phyloP scores from a whole-genome alignment of 2,888 invertebrate species.

The Mechanitis mazaeus region DNA sequence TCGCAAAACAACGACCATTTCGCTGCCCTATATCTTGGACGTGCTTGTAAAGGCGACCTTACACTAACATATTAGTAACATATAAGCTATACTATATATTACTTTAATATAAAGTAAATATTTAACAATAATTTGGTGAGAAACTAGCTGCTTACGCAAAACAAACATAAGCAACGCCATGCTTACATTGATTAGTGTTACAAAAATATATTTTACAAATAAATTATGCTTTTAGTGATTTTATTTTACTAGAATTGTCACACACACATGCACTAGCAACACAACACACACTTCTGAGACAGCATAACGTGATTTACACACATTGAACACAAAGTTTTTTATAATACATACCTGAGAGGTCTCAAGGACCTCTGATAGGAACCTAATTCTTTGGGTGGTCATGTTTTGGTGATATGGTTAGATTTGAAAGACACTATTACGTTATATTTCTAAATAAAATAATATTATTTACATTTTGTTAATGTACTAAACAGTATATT shows the following conservation, averaged over 20 bases:
- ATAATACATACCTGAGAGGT: background rate
- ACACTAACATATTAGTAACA: conserved; percentile 49
- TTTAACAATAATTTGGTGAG: conserved; percentile 24
- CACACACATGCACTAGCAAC: conserved; percentile 15
- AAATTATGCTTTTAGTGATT: background rate
- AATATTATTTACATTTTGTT: no score
- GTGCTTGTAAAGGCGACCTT: conserved; percentile 60
- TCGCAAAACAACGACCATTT: conserved; percentile 45
- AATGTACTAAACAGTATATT: no score
- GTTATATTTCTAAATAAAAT: no score
- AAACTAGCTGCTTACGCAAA: conserved; percentile 20
- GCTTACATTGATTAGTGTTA: conserved; percentile 1
- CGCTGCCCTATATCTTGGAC: conserved; percentile 58
- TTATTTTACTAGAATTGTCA: conserved; percentile 1
- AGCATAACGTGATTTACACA: conserved; percentile 42
- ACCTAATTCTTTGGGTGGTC: conserved; percentile 4
- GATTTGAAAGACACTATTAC: background rate
- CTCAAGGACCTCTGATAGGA: conserved; percentile 1
- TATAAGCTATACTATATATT: conserved; percentile 47
- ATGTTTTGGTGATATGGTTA: background rate
- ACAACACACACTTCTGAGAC: conserved; percentile 33
- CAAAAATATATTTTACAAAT: background rate
- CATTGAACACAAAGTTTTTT: conserved; percentile 5
- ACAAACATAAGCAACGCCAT: background rate
- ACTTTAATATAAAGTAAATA: conserved; percentile 65